Conservation (phyloP, 2,888 invertebrate species). For the Neuroscelio doddi region DNA sequence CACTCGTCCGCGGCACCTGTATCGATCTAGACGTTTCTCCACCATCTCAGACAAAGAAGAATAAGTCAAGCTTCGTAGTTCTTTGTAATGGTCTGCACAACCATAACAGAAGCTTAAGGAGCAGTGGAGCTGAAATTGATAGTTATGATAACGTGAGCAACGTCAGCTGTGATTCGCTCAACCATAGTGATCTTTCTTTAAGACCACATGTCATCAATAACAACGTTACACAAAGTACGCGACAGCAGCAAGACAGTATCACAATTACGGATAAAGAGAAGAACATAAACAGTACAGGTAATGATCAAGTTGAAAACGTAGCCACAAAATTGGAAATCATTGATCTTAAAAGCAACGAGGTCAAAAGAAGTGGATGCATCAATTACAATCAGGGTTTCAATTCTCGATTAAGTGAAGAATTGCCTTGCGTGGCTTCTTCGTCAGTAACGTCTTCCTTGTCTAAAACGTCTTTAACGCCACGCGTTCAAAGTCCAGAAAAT, state of each 20-base stretch:
- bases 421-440: too few relatives aligned
- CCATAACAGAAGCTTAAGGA: constrained; percentile 75
- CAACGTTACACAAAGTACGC: neutral
- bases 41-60: constrained; percentile 80
- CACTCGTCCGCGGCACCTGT: constrained; percentile 88
- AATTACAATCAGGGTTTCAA: neutral
- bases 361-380: neutral
- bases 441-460: too few relatives aligned
- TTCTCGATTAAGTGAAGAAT: too few relatives aligned
- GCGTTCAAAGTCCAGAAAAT: constrained; percentile 54
- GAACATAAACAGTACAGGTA: too few relatives aligned
- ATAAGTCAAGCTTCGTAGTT: constrained; percentile 71
- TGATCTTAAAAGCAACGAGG: constrained; percentile 20
- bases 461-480: constrained; percentile 58
- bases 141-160: constrained; percentile 84
- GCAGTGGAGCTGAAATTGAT: constrained; percentile 79
- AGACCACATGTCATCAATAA: constrained; percentile 17
- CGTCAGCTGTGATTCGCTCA: constrained; percentile 87
- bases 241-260: too few relatives aligned
- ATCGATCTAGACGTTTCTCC: constrained; percentile 87
- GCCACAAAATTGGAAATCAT: neutral
- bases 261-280: too few relatives aligned
- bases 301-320: neutral
- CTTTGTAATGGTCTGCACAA: constrained; percentile 70
- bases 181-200: constrained; percentile 78